These are phyloP conservation scores for Zapornia atra DNA, from an alignment of 2,113 vertebrate genomes.

Conservation along the genomic window DNA sequence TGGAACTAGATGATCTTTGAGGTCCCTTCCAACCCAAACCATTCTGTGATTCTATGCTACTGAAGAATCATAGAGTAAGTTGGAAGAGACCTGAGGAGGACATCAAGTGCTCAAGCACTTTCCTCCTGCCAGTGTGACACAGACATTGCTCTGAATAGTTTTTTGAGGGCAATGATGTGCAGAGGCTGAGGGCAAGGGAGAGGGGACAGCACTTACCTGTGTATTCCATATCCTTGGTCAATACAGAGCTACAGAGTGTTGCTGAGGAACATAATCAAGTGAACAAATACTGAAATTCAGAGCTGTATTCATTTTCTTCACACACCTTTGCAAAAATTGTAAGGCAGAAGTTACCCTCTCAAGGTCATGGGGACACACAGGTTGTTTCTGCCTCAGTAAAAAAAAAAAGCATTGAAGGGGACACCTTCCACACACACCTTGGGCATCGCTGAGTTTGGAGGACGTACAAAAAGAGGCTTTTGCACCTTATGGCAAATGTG, in stretches of 20 bases:
- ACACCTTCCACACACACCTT: neutral
- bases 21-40: no score
- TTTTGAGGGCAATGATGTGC: neutral
- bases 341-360: neutral
- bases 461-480: neutral
- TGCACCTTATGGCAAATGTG: neutral
- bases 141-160: neutral
- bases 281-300: constrained; percentile 6
- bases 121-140: neutral
- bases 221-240: neutral
- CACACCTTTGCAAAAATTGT: neutral
- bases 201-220: neutral
- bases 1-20: no score
- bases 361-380: neutral
- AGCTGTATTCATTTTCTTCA: neutral
- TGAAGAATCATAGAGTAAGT: neutral
- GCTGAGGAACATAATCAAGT: neutral
- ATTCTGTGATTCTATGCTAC: no score
- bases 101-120: neutral
- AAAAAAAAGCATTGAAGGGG: neutral
- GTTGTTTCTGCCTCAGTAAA: neutral
- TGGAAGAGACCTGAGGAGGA: neutral
- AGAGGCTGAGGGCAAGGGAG: neutral
- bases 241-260: neutral
- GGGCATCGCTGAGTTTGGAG: neutral